Base-by-base conservation (phyloP, 1,140 invertebrate genomes). In the Diorhabda elongata region DNA sequence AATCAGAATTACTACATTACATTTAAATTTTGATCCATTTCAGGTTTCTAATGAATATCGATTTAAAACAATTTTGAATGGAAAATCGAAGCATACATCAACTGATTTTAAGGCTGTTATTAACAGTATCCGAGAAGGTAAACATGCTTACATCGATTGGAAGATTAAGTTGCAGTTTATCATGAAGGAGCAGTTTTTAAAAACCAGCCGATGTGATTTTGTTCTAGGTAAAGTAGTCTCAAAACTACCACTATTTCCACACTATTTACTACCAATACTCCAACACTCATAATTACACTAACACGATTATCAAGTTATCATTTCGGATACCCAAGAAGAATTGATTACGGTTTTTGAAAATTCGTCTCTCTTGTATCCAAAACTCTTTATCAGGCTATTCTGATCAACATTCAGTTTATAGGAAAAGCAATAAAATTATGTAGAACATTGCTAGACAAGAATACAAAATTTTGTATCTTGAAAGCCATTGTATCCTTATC, bases 111-210 rank as follows among this genome's bases (percentile, higher is more conserved):
- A 80, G 3, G 73, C 82, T 5, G 79, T 89, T n/a, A 79, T 94
- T 2, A 74, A 83, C 1, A 79, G 83, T 0, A 87, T 94, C 0
- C 85, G 88, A 60, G 73, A 79, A 0, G 86, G 90, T 0, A 83
- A 86, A 3, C 91, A 94, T 73, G 90, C 89, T 11, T 85, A 91
- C 58, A 87, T 95, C n/a, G 92, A 94, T 73, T 93, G 93, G 90
- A 89, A 88, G 74, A 87, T 90, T 5, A 89, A 89, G 6, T 82
- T 95, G 0, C 84, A 88, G 66, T 89, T 85, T 73, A 78, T 89
- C 3, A 90, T 92, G 87, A 87, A 87, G 72, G 85, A 84, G 2
- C 86, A 88, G 67, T 87, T 87, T 67, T 70, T 87, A 3, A 75
- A 76, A 42, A 89, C 84, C 2, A 87, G 87, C n/a, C 79, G 75